Evolutionary conservation across 2,888 invertebrate species (phyloP).

Genomic region (Trachelus tabidus): DNA sequence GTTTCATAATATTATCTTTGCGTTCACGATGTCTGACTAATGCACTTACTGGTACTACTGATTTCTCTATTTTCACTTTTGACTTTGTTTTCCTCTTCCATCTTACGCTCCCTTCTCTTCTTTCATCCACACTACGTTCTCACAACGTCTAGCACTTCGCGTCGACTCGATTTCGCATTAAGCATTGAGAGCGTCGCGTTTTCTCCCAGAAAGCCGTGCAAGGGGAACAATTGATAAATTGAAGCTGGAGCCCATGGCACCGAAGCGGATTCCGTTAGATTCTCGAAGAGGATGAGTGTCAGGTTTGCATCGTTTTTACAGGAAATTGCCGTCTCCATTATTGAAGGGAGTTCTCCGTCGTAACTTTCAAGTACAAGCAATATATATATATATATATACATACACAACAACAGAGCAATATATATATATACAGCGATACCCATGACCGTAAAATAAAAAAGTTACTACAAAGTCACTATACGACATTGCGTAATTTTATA

Average conservation of each 20-base stretch:
- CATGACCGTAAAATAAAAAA: background rate
- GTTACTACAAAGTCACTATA: background rate
- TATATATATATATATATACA: background rate
- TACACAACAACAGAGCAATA: background rate
- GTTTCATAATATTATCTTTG: no score
- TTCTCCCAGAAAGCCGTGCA: background rate
- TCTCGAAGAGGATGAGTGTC: background rate
- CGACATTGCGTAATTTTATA: background rate
- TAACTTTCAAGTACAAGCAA: background rate
- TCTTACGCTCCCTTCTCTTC: background rate
- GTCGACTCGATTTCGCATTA: background rate
- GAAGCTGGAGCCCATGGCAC: background rate
- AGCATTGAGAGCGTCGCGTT: background rate
- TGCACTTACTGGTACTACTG: no score
- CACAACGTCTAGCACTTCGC: background rate
- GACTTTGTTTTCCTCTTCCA: no score
- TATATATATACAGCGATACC: background rate
- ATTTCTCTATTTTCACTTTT: background rate
- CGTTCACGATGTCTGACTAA: no score
- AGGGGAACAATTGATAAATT: background rate
- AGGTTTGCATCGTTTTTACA: slow-evolving; percentile 19
- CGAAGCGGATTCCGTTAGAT: background rate
- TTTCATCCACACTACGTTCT: background rate
- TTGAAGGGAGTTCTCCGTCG: slow-evolving; percentile 9
- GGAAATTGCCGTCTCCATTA: slow-evolving; percentile 24